A percentile compares a stretch with the other conserved stretches of the same genome.
These are phyloP conservation scores for Magallana angulata DNA, from an alignment of 1,140 invertebrate genomes.

Conservation along the genomic window DNA sequence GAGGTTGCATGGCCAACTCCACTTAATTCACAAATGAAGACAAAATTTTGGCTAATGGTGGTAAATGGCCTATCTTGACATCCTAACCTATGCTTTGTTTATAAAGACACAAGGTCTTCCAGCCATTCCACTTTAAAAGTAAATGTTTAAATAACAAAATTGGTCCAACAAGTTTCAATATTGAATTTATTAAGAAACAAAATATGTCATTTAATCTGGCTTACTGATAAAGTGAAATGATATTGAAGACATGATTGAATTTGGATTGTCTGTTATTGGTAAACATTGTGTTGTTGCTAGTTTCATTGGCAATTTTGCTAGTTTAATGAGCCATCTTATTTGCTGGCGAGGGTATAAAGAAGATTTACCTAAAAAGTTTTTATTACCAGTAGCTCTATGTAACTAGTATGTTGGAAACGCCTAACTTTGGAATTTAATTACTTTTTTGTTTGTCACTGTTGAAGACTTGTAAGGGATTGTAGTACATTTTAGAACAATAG, in stretches of 20 bases:
- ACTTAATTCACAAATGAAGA: neutral
- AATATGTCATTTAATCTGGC: slow-evolving; percentile 1
- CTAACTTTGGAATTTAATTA: no score
- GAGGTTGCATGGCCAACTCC: no score
- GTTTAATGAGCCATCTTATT: neutral
- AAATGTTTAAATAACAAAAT: slow-evolving; percentile 1
- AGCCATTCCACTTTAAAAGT: neutral
- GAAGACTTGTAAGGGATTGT: no score
- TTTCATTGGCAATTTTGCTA: neutral
- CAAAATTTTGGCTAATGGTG: neutral
- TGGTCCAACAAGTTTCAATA: neutral
- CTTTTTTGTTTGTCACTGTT: no score
- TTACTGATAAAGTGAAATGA: neutral
- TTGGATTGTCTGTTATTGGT: neutral
- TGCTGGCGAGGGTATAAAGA: no score
- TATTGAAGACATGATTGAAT: slow-evolving; percentile 3
- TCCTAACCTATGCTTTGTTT: neutral
- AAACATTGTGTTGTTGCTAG: slow-evolving; percentile 9
- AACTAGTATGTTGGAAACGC: no score
- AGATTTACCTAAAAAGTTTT: no score
- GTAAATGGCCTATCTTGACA: neutral
- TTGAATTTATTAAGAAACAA: neutral
- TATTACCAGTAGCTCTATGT: no score
- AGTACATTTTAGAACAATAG: no score
- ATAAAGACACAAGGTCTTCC: neutral